Evolutionary conservation across 2,888 invertebrate genomes (phyloP), one percentile per base, ranked within the genome.

Genomic region (Cataglyphis livida): DNA sequence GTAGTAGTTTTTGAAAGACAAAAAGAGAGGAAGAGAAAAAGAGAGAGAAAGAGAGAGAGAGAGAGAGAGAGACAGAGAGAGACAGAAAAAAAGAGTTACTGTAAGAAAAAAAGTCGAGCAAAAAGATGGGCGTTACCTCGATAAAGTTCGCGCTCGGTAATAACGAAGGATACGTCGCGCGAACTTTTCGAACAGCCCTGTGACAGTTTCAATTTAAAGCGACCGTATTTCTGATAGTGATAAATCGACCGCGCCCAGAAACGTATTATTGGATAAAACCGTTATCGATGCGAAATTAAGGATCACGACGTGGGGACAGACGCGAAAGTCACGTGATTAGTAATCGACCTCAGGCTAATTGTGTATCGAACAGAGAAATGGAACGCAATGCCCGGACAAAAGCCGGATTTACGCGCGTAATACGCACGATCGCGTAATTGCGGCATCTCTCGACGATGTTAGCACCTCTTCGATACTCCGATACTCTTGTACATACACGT

Each of bases 401-500:
- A n/a, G 48, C n/a, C 48, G n/a, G 48, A 51, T 51, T 51, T 51
- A 51, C n/a, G n/a, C 2, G 7, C 48, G 48, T 18, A 48, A 48
- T 48, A 48, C 48, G n/a, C n/a, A 0, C 44, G 44, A 44, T 44
- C 44, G 7, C 48, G 48, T 51, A 51, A 51, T 51, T 51, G 48
- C 48, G 48, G 48, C 48, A n/a, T 7, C 48, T 51, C 48, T 51
- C 18, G 48, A 51, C 48, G 48, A 51, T 51, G 48, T 51, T 51
- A 51, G 48, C 48, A 51, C 48, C 48, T 51, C 48, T 51, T n/a
- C 48, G 48, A 51, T 51, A n/a, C 48, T 51, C 48, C 48, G 48
- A 51, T 51, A 51, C 54, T 18, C 54, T 15, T 66, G 73, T 87
- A 75, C 74, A 83, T 84, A 84, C 75, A 65, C 62, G 48, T 51